Base-by-base conservation (phyloP, 2,888 invertebrate genomes). In the Agriopis leucophaearia region DNA sequence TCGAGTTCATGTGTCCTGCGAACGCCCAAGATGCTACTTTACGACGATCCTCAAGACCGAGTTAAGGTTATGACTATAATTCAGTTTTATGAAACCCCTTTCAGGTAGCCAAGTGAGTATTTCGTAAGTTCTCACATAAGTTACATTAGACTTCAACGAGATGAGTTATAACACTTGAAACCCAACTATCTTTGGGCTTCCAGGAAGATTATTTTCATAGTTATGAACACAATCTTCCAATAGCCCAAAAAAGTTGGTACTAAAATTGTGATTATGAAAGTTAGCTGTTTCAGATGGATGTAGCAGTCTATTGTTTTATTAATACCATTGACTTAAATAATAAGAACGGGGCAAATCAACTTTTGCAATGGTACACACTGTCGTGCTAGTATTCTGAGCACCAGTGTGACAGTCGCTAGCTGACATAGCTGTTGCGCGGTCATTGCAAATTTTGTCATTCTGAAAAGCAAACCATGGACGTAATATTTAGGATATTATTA, bases 21-120 rank as follows among this genome's bases (percentile, higher is more conserved):
- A 86, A 87, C 80, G 82, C 87, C 86, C 86, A 87, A 89, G 90
- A 91, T 88, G 91, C 84, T 91, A 87, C 88, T 93, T 93, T 92
- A 92, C 84, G 91, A 86, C 87, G 84, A 88, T 90, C 85, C 88
- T 88, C 85, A 84, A 90, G 88, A 88, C 87, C 88, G 83, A 92
- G 88, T 91, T 88, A 88, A 88, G 88, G 90, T 91, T 92, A 93
- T 91, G 77, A 82, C 89, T 87, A 92, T 93, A 92, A 91, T 91
- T 93, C 88, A 90, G 89, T 91, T 91, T 93, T 93, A 93, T 92
- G 92, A 88, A 92, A 91, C 91, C 89, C 88, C 88, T 90, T 91
- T 87, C 88, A 90, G 90, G 89, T 92, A 89, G 89, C 89, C 88
- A 89, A 90, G 88, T 91, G 86, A 91, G 82, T 69, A 63, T 88